Conservation (phyloP, 92 coral and sea anemone genomes). For the Nematostella vectensis region DNA sequence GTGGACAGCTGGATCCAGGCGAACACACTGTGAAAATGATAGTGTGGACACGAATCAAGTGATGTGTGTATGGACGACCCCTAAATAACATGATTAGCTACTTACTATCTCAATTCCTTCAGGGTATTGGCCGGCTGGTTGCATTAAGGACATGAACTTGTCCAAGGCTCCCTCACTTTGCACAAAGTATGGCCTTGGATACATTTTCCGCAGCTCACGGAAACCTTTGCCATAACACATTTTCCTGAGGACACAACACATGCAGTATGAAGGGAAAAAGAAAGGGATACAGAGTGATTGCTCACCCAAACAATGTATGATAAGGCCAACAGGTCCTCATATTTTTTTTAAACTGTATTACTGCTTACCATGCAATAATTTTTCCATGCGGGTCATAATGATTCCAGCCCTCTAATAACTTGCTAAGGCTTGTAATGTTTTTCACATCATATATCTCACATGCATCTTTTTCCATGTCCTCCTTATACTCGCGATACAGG, state of each 20-base stretch:
- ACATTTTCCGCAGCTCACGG: conserved; percentile 45
- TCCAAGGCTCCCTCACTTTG: conserved; percentile 79
- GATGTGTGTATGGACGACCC: too few species aligned
- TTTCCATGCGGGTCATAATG: conserved; percentile 58
- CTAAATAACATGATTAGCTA: background rate
- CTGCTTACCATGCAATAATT: conserved; percentile 50
- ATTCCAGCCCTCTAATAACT: conserved; percentile 48
- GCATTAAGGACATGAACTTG: conserved; percentile 50
- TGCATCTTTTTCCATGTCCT: conserved; percentile 44
- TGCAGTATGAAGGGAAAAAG: too few species aligned
- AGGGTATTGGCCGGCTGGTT: conserved; percentile 42
- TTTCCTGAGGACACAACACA: conserved; percentile 48
- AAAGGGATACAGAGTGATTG: too few species aligned
- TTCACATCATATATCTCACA: conserved; percentile 47
- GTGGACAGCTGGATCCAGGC: too few species aligned
- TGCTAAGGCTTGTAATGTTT: conserved; percentile 17
- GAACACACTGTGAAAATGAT: too few species aligned
- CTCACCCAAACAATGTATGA: too few species aligned
- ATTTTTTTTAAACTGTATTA: too few species aligned
- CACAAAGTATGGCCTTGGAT: conserved; percentile 78
- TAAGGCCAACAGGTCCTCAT: too few species aligned
- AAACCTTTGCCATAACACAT: conserved; percentile 78
- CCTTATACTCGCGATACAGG: conserved; percentile 31
- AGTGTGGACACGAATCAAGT: too few species aligned
- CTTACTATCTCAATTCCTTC: conserved; percentile 22